Conservation (phyloP, 2,113 vertebrate species). For the Macquaria ambigua region DNA sequence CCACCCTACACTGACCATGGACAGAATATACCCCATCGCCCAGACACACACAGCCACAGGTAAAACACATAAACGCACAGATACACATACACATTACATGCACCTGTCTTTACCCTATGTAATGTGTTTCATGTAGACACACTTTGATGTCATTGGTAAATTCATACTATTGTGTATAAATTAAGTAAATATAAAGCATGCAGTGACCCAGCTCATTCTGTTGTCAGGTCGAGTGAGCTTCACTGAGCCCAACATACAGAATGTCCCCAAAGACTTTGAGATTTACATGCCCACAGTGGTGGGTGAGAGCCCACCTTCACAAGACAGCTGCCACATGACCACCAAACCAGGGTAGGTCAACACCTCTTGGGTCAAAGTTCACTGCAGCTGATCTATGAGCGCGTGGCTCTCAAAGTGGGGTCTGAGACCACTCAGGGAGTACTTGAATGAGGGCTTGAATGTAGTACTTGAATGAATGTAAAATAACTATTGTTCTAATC, state of each 20-base stretch:
- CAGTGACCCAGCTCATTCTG: constrained; percentile 23
- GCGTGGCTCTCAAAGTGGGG: background rate
- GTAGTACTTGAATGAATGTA: background rate
- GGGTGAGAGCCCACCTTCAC: constrained; percentile 89
- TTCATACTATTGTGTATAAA: background rate
- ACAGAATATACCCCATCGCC: constrained; percentile 92
- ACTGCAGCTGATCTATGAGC: background rate
- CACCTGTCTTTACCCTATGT: background rate
- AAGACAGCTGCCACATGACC: constrained; percentile 43
- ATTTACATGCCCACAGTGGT: constrained; percentile 90
- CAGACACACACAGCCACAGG: constrained; percentile 98
- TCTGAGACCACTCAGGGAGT: background rate
- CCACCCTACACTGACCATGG: constrained; percentile 89
- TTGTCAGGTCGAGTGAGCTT: constrained; percentile 92
- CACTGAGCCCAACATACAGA: constrained; percentile 97
- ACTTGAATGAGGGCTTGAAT: too few relatives aligned
- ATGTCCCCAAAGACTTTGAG: constrained; percentile 97
- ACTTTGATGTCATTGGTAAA: background rate
- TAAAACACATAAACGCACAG: constrained; percentile 58
- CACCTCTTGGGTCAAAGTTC: background rate
- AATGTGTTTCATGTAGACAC: background rate
- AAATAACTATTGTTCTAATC: background rate
- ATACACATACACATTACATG: background rate
- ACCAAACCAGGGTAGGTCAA: constrained; percentile 72
- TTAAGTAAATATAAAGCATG: background rate